Base-by-base conservation (phyloP, 1,140 invertebrate genomes). In the Drosophila novamexicana region DNA sequence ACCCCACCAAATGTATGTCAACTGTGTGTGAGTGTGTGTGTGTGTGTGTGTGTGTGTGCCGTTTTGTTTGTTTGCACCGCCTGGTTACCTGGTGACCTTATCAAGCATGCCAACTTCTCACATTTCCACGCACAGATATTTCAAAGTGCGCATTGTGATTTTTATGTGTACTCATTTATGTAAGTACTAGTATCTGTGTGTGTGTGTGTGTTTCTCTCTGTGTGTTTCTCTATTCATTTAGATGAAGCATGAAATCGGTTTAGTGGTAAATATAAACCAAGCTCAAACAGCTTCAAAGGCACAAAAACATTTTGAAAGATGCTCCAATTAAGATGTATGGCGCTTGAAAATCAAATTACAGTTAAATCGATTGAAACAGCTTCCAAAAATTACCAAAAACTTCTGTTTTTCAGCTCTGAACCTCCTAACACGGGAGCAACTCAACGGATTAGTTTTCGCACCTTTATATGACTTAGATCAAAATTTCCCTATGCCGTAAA, bases 101-200 rank as follows among this genome's bases (percentile, higher is more conserved):
- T 79, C 73, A 77, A 71, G 64, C 71, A 49, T 73, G 66, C 62
- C 72, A 78, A 62, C 61, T 71, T 45, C 47, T 63, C 52, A 39
- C 52, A 62, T 49, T 68, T 58, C 57, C 32, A 10, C 40, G 14
- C 39, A 29, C 40, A 22, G 52, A 36, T 61, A 74, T 77, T 75
- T 69, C 72, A 75, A 77, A 75, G 74, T 72, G 68, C 56, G 69
- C 63, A 77, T 68, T 77, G 77, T 79, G 77, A 73, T 77, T 79
- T 77, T 59, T 68, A 62, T 73, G 50, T 68, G 56, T 53, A 49
- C 45, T 52, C 68, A 70, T 63, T 72, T 66, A 50, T 39, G 54
- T 36, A 39, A 52, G 62, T 45, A 45, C 6, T 32, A 45, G 12
- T 44, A 1, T 16, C 18, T 34, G 18, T 22, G 8, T 18, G n/a